phyloP scores from a whole-genome alignment of 2,113 vertebrate species.

The Mormyrus iriodes region DNA sequence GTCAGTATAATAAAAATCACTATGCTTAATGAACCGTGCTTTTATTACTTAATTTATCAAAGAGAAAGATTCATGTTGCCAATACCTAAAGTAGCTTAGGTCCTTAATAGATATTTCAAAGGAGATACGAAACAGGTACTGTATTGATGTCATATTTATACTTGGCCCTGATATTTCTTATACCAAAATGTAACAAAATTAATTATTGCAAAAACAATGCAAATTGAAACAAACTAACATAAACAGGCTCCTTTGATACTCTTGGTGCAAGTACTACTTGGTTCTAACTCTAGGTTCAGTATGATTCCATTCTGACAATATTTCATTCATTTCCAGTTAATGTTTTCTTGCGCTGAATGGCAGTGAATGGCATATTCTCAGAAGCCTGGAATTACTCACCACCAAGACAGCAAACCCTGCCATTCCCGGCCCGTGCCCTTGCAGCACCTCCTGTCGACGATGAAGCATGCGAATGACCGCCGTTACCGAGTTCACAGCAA shows the following conservation, averaged over 20 bases:
- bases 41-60: not conserved
- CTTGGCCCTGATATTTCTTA: not conserved
- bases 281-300: not conserved
- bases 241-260: not conserved
- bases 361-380: not conserved
- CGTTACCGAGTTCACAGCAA: not conserved
- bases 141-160: not conserved
- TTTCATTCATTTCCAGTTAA: not conserved
- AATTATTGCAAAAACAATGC: not conserved
- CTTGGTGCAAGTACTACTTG: not conserved
- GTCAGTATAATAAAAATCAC: not conserved
- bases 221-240: not conserved
- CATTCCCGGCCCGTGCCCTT: not conserved
- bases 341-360: not conserved
- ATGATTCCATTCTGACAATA: not conserved
- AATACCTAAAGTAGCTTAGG: not conserved
- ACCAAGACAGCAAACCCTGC: not conserved
- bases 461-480: not conserved
- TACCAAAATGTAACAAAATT: not conserved
- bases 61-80: not conserved
- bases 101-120: not conserved
- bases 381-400: not conserved
- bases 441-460: not conserved
- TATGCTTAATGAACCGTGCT: not conserved
- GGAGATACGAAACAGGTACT: not conserved